phyloP scores from a whole-genome alignment of 1,140 invertebrate genomes.

The Drosophila navojoa region DNA sequence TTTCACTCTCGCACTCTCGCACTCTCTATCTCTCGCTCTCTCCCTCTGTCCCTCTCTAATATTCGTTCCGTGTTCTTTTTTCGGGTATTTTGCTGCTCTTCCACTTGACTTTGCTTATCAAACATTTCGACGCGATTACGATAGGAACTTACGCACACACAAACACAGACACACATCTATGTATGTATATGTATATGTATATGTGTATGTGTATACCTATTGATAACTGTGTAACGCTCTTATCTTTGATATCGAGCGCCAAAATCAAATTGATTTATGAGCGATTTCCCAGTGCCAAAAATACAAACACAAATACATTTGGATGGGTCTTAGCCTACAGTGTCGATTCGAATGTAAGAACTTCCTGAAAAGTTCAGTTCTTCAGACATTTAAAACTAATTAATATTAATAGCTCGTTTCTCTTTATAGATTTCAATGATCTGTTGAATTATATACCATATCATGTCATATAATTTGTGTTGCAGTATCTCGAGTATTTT shows the following conservation, averaged over 20 bases:
- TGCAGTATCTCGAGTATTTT: not conserved
- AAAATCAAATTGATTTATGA: conserved; percentile 80
- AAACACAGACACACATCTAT: conserved; percentile 27
- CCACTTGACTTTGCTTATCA: conserved; percentile 60
- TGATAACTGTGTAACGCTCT: conserved; percentile 39
- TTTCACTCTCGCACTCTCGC: not conserved
- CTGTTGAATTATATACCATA: no score
- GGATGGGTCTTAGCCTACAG: not conserved
- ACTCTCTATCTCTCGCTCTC: not conserved
- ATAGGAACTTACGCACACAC: conserved; percentile 41
- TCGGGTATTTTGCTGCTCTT: conserved; percentile 39
- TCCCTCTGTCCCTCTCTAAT: conserved; percentile 8
- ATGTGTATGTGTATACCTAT: conserved; percentile 15
- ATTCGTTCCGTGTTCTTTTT: conserved; percentile 63
- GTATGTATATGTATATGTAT: not conserved
- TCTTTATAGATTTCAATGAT: no score
- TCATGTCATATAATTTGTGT: not conserved
- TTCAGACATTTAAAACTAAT: not conserved
- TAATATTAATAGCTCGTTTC: no score
- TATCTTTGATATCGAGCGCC: conserved; percentile 61
- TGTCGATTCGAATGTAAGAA: not conserved
- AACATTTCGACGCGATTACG: conserved; percentile 58
- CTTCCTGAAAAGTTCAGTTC: not conserved
- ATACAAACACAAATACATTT: conserved; percentile 13
- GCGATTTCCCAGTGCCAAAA: conserved; percentile 73